Evolutionary conservation across 2,888 invertebrate genomes (phyloP).

Genomic region (Sinotaia quadrata): DNA sequence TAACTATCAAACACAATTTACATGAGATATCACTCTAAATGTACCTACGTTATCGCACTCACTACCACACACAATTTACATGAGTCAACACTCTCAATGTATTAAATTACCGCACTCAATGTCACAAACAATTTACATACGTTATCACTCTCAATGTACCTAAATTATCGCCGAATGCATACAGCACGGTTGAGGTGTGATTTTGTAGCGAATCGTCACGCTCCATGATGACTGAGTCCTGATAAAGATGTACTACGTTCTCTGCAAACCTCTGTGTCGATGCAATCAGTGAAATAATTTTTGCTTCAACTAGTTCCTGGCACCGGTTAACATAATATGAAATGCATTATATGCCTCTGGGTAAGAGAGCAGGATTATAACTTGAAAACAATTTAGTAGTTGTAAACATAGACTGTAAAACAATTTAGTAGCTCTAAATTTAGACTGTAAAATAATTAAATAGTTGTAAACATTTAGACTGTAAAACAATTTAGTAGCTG

Average conservation of each 20-base stretch:
- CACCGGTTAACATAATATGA: background rate
- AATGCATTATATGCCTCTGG: background rate
- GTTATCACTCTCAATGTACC: background rate
- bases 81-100: no score
- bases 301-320: slow-evolving; percentile 47
- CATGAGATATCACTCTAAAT: no score
- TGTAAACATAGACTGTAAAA: no score
- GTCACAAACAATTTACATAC: background rate
- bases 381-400: no score
- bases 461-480: background rate
- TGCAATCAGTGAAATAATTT: slow-evolving; percentile 43
- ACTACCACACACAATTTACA: no score
- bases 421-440: no score
- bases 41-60: no score
- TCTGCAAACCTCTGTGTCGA: slow-evolving; percentile 45
- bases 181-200: background rate
- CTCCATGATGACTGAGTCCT: no score
- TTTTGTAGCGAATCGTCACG: no score
- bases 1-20: no score
- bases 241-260: slow-evolving; percentile 39
- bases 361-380: background rate
- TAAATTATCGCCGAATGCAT: slow-evolving; percentile 5
- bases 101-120: no score
- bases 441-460: no score
- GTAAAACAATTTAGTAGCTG: background rate